These are phyloP conservation scores for Oscheius myriophilus DNA, from an alignment of 2,888 invertebrate species.

Conservation along the genomic window DNA sequence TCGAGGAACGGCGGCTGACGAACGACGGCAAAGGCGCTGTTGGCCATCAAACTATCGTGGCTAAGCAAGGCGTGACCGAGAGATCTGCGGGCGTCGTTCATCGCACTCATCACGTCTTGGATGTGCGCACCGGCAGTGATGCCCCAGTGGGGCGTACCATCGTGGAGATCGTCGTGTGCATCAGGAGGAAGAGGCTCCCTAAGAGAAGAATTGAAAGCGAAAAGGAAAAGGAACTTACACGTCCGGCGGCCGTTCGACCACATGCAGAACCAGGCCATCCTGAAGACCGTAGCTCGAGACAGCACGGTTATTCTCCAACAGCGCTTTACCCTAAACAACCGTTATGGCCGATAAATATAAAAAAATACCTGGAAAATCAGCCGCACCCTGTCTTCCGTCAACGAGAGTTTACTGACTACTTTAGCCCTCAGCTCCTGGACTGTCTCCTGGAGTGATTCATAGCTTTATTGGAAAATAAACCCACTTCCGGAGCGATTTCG, in stretches of 20 bases:
- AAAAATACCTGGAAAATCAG: neutral
- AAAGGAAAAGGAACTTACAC: neutral
- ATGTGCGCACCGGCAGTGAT: too few relatives aligned
- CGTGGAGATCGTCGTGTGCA: neutral
- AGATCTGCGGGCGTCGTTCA: too few relatives aligned
- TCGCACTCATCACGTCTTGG: too few relatives aligned
- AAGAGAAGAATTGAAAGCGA: neutral
- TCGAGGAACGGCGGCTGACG: conserved; percentile 16
- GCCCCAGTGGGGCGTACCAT: too few relatives aligned
- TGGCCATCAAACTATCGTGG: conserved; percentile 1
- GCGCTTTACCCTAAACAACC: neutral
- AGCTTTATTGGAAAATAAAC: neutral
- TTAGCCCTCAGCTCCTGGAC: neutral
- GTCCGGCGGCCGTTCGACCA: conserved; percentile 5
- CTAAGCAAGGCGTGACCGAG: neutral
- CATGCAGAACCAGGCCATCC: conserved; percentile 5
- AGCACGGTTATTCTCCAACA: neutral
- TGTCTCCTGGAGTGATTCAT: neutral
- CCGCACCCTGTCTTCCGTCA: neutral
- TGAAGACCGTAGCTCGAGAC: neutral
- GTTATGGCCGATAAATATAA: neutral
- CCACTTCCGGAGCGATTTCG: neutral
- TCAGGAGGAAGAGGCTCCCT: conserved; percentile 1
- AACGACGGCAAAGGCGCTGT: neutral
- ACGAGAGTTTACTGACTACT: neutral